phyloP scores from a whole-genome alignment of 2,113 vertebrate species.

The Carlito syrichta region DNA sequence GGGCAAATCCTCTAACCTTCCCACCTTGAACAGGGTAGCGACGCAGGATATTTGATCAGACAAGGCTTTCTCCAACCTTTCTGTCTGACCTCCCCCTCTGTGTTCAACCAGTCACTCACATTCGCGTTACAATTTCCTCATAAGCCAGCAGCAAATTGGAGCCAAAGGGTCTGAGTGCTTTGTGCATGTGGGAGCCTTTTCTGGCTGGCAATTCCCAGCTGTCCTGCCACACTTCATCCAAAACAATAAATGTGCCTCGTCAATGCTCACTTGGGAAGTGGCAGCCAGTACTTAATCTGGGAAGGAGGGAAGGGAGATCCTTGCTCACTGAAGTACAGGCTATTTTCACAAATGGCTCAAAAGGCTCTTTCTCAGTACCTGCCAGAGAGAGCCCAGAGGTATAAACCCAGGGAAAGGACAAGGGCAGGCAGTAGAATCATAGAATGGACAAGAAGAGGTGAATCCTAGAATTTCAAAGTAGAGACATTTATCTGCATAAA shows the following conservation, averaged over 20 bases:
- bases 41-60: neutral
- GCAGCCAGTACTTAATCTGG: neutral
- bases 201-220: neutral
- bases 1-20: slow-evolving; percentile 30
- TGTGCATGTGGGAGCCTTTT: neutral
- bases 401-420: neutral
- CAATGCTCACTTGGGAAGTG: slow-evolving; percentile 7
- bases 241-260: neutral
- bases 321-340: slow-evolving; percentile 13
- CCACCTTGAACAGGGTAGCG: neutral
- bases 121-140: slow-evolving; percentile 42
- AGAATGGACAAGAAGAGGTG: neutral
- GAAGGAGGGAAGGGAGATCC: neutral
- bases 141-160: slow-evolving; percentile 31
- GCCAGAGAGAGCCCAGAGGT: neutral
- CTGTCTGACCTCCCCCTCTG: neutral
- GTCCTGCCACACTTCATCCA: neutral
- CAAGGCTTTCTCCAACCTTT: slow-evolving; percentile 26
- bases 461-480: neutral
- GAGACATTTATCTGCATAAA: neutral
- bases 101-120: slow-evolving; percentile 32
- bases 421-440: neutral
- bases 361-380: neutral
- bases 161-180: slow-evolving; percentile 29
- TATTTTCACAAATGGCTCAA: slow-evolving; percentile 48